Percentiles rank a stretch among this genome's conserved stretches.
These are phyloP conservation scores for Melanotaenia trifasciata DNA, from an alignment of 2,797 vertebrate species.

Conservation along the genomic window DNA sequence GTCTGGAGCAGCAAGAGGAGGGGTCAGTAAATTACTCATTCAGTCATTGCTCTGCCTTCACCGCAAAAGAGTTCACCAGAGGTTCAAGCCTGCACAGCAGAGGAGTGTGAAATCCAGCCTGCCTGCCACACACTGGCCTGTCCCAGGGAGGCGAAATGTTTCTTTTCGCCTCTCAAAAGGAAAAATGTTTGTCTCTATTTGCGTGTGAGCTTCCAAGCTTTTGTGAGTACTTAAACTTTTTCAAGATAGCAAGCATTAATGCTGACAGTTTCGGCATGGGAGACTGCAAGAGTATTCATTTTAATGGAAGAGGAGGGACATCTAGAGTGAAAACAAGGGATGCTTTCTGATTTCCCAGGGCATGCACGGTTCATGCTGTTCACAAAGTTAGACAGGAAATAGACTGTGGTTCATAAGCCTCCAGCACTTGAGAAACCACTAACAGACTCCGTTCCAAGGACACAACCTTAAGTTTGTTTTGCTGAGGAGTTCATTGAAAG, in stretches of 20 bases:
- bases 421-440: slow-evolving; percentile 62
- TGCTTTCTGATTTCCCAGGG: slow-evolving; percentile 63
- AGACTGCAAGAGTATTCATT: slow-evolving; percentile 52
- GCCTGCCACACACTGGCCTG: slow-evolving; percentile 58
- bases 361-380: slow-evolving; percentile 39
- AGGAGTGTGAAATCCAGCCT: slow-evolving; percentile 71
- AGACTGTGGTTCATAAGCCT: slow-evolving; percentile 37
- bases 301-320: slow-evolving; percentile 51
- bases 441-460: slow-evolving; percentile 73
- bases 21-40: slow-evolving; percentile 65
- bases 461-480: slow-evolving; percentile 71
- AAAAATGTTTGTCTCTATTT: slow-evolving; percentile 31
- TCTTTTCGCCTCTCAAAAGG: slow-evolving; percentile 32
- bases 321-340: slow-evolving; percentile 41
- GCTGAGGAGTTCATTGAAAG: slow-evolving; percentile 65
- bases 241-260: slow-evolving; percentile 67
- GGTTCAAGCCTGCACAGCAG: slow-evolving; percentile 70
- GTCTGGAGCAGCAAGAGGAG: slow-evolving; percentile 38
- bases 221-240: slow-evolving; percentile 56
- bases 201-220: neutral
- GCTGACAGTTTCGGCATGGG: slow-evolving; percentile 37
- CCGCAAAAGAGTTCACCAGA: slow-evolving; percentile 64
- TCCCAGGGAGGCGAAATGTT: slow-evolving; percentile 59
- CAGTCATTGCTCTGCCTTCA: slow-evolving; percentile 55
- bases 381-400: slow-evolving; percentile 50